phyloP scores from a whole-genome alignment of 1,140 invertebrate genomes.

The Procambarus clarkii region DNA sequence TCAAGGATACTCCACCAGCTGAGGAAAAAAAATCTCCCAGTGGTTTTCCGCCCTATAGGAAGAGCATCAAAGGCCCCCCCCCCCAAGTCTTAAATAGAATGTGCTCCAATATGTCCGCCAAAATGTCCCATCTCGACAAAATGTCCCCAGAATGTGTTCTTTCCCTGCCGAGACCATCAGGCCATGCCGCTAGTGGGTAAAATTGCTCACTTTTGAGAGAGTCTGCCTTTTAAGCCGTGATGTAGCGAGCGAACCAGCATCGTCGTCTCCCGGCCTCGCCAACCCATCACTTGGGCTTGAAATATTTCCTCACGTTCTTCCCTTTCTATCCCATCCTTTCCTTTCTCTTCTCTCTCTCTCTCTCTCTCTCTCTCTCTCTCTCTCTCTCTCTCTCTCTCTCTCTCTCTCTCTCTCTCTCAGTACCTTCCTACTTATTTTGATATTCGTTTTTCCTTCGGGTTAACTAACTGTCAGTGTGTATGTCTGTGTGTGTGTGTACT shows the following conservation, averaged over 20 bases:
- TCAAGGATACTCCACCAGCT: neutral
- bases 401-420: neutral
- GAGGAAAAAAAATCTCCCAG: neutral
- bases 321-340: neutral
- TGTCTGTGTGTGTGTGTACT: no score
- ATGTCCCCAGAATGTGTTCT: constrained; percentile 13
- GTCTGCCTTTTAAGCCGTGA: neutral
- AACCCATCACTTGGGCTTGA: neutral
- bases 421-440: neutral
- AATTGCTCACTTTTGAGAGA: constrained; percentile 22
- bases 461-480: no score
- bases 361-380: neutral
- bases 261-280: neutral
- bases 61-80: neutral
- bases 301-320: neutral
- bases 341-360: neutral
- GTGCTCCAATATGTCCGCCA: constrained; percentile 7
- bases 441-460: no score
- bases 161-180: constrained; percentile 1
- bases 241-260: neutral
- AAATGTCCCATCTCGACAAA: constrained; percentile 19
- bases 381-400: neutral
- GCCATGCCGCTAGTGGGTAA: constrained; percentile 11
- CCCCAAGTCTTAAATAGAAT: constrained; percentile 3
- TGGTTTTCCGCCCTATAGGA: neutral